phyloP scores from a whole-genome alignment of 2,797 vertebrate genomes.

The Paratrypauchen microcephalus region DNA sequence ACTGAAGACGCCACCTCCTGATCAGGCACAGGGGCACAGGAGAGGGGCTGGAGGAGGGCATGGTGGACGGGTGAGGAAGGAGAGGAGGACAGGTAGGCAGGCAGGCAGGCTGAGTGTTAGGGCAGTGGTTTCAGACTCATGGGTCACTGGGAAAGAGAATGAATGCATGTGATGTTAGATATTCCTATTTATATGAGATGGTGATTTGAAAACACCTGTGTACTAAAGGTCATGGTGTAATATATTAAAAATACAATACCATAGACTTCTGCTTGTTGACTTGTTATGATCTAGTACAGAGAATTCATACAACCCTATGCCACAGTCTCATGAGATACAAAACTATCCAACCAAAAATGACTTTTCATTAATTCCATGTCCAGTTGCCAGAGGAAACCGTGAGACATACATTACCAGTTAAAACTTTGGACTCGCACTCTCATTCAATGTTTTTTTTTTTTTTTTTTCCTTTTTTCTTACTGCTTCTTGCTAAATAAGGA shows the following conservation, averaged over 20 bases:
- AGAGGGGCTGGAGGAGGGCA: constrained; percentile 71
- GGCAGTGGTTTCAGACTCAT: neutral
- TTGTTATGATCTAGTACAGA: no score
- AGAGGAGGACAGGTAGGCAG: constrained; percentile 67
- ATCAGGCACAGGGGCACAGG: constrained; percentile 75
- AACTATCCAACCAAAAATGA: neutral
- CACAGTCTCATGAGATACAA: neutral
- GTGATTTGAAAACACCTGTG: constrained; percentile 1
- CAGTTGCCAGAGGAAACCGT: neutral
- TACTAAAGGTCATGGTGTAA: neutral
- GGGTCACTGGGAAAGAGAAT: neutral
- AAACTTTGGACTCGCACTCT: no score
- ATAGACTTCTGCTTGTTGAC: no score
- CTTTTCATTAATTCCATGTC: neutral
- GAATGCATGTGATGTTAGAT: neutral
- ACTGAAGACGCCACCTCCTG: constrained; percentile 87
- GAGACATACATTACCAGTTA: neutral
- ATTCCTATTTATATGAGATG: neutral
- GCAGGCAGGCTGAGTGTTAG: neutral
- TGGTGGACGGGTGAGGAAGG: constrained; percentile 36
- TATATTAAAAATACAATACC: neutral
- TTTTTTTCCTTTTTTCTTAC: no score
- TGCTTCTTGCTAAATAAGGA: no score
- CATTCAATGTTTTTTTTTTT: no score
- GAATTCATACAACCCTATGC: neutral